Evolutionary conservation across 2,113 vertebrate species (phyloP).

Genomic region (Leucopternis melanops): DNA sequence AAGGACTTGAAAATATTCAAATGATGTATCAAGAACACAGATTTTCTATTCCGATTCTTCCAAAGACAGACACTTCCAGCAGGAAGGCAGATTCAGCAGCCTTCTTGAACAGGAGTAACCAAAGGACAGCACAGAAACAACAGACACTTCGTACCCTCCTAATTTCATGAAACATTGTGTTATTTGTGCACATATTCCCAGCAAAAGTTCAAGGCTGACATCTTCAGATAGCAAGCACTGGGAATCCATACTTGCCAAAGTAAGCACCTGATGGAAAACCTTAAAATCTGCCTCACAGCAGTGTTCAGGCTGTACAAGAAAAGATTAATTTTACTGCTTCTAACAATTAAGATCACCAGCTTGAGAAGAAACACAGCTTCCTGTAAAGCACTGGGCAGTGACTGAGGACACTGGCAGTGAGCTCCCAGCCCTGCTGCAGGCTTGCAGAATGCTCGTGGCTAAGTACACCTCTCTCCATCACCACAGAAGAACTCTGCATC

Average conservation of each 20-base stretch:
- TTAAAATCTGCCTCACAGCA: background rate
- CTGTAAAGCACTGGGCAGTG: background rate
- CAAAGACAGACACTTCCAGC: background rate
- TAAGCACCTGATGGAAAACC: background rate
- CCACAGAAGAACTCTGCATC: background rate
- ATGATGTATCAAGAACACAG: fast-evolving
- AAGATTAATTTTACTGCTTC: background rate
- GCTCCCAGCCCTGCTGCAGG: background rate
- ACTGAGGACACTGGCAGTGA: background rate
- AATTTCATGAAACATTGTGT: background rate
- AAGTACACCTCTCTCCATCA: background rate
- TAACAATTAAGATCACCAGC: background rate
- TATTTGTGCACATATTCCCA: background rate
- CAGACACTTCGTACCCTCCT: background rate
- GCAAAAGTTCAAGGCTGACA: background rate
- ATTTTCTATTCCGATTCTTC: background rate
- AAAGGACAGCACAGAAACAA: background rate
- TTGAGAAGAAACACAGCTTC: background rate
- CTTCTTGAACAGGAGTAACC: background rate
- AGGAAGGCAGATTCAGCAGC: background rate
- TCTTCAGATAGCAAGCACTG: background rate
- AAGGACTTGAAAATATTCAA: background rate
- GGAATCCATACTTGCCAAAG: background rate
- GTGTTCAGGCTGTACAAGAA: background rate
- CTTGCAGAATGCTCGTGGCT: background rate